Conservation (phyloP, 2,113 vertebrate species). For the Manacus vitellinus region DNA sequence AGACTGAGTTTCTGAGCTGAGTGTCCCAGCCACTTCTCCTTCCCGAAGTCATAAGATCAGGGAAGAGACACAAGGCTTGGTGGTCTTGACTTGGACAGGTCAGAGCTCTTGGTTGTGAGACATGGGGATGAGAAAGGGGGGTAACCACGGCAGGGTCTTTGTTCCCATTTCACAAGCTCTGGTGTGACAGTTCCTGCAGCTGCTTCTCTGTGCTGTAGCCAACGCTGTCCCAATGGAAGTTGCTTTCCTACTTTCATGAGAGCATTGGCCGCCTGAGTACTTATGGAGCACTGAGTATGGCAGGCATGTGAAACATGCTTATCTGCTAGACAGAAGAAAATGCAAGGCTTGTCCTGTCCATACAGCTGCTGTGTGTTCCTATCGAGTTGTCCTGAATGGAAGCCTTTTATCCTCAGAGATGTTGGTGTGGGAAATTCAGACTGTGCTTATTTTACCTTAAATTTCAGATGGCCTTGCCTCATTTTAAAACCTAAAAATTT, state of each 20-base stretch:
- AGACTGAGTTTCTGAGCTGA: background rate
- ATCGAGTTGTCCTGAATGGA: background rate
- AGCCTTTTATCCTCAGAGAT: background rate
- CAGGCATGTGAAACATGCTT: background rate
- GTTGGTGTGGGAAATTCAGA: background rate
- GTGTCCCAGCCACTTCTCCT: background rate
- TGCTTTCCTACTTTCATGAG: background rate
- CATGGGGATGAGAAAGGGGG: background rate
- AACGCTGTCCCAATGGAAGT: background rate
- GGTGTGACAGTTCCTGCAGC: background rate
- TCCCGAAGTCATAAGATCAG: background rate
- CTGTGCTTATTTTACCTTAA: background rate
- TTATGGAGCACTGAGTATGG: background rate
- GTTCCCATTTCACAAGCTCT: background rate
- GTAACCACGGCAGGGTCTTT: fast-evolving
- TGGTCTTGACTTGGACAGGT: background rate
- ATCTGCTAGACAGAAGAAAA: background rate
- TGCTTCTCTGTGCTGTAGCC: background rate
- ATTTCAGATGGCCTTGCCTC: background rate
- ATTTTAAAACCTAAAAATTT: background rate
- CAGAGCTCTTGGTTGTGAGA: background rate
- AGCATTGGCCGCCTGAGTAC: background rate
- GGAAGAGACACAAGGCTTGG: background rate
- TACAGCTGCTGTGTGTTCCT: background rate
- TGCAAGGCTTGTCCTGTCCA: background rate